Evolutionary conservation across 2,888 invertebrate species (phyloP).

Genomic region (Cyclophora albipunctata): DNA sequence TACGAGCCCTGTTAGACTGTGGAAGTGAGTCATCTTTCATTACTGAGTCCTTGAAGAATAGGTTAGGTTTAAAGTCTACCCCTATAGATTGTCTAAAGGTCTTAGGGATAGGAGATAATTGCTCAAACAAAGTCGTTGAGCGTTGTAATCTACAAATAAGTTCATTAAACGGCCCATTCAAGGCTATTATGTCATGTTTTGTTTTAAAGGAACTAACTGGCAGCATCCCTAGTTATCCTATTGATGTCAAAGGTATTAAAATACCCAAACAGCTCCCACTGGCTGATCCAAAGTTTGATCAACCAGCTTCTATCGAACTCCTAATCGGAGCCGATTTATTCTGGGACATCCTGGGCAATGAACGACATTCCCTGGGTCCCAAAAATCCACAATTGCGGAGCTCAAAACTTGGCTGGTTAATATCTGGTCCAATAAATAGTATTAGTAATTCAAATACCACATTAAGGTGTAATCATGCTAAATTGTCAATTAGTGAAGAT

Average conservation of each 20-base stretch:
- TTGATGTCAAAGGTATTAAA: neutral
- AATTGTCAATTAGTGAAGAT: neutral
- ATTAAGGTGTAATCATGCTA: too few species aligned
- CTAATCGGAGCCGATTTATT: neutral
- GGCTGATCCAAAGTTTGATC: neutral
- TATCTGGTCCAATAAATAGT: slow-evolving; percentile 9
- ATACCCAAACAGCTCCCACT: neutral
- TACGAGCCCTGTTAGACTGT: neutral
- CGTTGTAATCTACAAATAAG: slow-evolving; percentile 5
- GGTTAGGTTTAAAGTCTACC: neutral
- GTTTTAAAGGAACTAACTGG: slow-evolving; percentile 5
- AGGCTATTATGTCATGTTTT: slow-evolving; percentile 9
- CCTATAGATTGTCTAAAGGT: slow-evolving; percentile 6
- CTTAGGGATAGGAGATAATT: slow-evolving; percentile 11
- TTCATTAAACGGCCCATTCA: slow-evolving; percentile 10
- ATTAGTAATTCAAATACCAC: too few species aligned
- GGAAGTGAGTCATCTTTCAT: neutral
- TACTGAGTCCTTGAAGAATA: neutral
- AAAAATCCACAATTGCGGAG: slow-evolving; percentile 7
- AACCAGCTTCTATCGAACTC: neutral
- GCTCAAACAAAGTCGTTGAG: slow-evolving; percentile 1
- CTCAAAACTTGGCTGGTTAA: slow-evolving; percentile 13
- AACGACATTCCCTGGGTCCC: slow-evolving; percentile 7
- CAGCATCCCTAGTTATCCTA: neutral
- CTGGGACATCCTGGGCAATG: slow-evolving; percentile 12